Conservation (phyloP, 2,888 invertebrate genomes). For the Ophion ventricosus region DNA sequence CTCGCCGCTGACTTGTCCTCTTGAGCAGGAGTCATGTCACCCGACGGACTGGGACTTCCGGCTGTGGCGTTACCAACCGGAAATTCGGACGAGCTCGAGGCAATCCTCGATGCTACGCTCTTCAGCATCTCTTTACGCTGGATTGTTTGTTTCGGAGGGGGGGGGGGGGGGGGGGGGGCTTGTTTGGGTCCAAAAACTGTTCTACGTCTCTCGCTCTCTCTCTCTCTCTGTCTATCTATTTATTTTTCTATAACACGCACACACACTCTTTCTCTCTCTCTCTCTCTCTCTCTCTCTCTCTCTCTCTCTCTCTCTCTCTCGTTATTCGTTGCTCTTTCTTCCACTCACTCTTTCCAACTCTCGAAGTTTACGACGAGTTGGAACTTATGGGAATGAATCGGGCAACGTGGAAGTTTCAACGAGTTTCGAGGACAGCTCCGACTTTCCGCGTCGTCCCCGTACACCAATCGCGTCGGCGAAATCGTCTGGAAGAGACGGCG, state of each 20-base stretch:
- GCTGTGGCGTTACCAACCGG: constrained; percentile 77
- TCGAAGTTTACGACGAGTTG: constrained; percentile 7
- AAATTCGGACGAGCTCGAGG: constrained; percentile 59
- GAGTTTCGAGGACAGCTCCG: constrained; percentile 16
- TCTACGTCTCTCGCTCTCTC: background rate
- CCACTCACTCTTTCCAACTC: background rate
- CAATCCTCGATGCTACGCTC: constrained; percentile 67
- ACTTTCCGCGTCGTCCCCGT: constrained; percentile 21
- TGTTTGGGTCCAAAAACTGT: background rate
- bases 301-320: background rate
- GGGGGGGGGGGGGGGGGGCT: background rate
- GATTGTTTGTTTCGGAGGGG: background rate
- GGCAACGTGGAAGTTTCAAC: constrained; percentile 16
- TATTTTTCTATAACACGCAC: background rate
- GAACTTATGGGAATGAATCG: constrained; percentile 38
- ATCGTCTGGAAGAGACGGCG: constrained; percentile 59
- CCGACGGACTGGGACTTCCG: constrained; percentile 80
- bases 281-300: background rate
- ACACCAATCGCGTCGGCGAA: constrained; percentile 38
- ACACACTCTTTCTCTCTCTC: background rate
- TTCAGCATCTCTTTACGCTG: constrained; percentile 67
- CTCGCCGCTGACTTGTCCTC: constrained; percentile 73
- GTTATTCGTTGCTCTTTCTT: background rate
- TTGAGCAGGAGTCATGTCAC: background rate
- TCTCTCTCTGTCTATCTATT: background rate